Percentiles rank a stretch among this genome's conserved stretches.
These are phyloP conservation scores for Cyclina sinensis DNA, from an alignment of 1,140 invertebrate genomes.

Conservation along the genomic window DNA sequence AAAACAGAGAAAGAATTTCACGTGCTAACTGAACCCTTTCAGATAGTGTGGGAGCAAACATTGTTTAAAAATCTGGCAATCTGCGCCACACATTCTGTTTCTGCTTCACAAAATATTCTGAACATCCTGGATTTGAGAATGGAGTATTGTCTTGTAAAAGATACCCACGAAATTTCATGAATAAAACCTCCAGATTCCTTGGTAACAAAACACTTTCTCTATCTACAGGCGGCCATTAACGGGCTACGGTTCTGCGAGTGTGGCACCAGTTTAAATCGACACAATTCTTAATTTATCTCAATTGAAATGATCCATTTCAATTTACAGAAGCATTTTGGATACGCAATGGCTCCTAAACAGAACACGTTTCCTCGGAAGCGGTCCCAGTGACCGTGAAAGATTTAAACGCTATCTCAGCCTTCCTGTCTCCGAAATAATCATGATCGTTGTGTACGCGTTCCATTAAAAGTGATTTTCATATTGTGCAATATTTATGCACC, in stretches of 20 bases:
- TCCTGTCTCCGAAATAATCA: conserved; percentile 19
- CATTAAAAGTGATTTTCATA: neutral
- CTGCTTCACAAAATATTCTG: conserved; percentile 2
- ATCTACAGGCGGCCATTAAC: conserved; percentile 51
- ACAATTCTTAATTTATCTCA: conserved; percentile 58
- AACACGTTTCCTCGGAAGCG: conserved; percentile 20
- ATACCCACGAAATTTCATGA: conserved; percentile 40
- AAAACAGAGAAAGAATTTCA: neutral
- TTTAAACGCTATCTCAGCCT: neutral
- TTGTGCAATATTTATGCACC: neutral
- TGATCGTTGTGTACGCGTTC: neutral
- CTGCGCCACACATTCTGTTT: conserved; percentile 9
- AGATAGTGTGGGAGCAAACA: neutral
- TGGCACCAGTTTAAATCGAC: conserved; percentile 63
- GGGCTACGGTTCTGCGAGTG: conserved; percentile 34
- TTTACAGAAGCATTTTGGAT: conserved; percentile 47
- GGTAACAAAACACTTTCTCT: conserved; percentile 51
- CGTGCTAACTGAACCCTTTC: neutral
- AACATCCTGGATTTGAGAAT: neutral
- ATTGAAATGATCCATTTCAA: conserved; percentile 47
- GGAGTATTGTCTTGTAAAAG: neutral
- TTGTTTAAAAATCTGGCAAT: neutral
- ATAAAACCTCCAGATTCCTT: conserved; percentile 22
- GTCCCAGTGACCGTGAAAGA: conserved; percentile 38
- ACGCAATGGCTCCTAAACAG: conserved; percentile 39